Evolutionary conservation across 2,888 invertebrate genomes (phyloP), one percentile per base, ranked within the genome.

Genomic region (Tanytarsus gracilentus): DNA sequence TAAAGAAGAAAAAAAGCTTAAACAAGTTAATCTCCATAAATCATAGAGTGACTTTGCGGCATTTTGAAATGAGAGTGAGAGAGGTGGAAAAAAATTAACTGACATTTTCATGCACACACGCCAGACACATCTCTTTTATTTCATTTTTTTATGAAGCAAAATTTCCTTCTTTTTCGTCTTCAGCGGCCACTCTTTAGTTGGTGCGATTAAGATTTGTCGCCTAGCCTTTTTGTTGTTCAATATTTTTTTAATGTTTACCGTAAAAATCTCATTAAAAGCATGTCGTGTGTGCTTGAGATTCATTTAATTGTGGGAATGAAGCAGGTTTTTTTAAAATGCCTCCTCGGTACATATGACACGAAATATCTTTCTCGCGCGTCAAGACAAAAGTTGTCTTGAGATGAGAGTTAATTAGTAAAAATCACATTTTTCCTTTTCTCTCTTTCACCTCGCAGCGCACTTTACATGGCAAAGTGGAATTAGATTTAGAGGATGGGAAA

Each of bases 1-100:
- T 8, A 40, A 21, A 58, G 29, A 48, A 58, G 40, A 53, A 58
- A 48, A 11, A n/a, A 18, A 23, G 44, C 44, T 40, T 58, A 48
- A 58, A 58, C 58, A 58, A 40, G 58, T 58, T 58, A 58, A 58
- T 58, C 58, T 23, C 58, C 27, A 58, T 58, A 58, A 58, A 58
- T 58, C 58, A 58, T 58, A 26, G 40, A 40, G 39, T 25, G 51
- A 50, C 25, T 50, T 50, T 50, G 51, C 51, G 16, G 51, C 30
- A 51, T n/a, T n/a, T n/a, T n/a, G n/a, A n/a, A n/a, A n/a, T n/a
- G n/a, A n/a, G n/a, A n/a, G n/a, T n/a, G 18, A 44, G 11, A 44
- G 44, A 44, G 23, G 23, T 36, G 14, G 14, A 33, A 14, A 33
- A 18, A 58, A 58, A 58, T 58, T 30, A 48, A 27, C 44, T 56